Base-by-base conservation (phyloP, 2,113 vertebrate species). In the Nicator chloris region DNA sequence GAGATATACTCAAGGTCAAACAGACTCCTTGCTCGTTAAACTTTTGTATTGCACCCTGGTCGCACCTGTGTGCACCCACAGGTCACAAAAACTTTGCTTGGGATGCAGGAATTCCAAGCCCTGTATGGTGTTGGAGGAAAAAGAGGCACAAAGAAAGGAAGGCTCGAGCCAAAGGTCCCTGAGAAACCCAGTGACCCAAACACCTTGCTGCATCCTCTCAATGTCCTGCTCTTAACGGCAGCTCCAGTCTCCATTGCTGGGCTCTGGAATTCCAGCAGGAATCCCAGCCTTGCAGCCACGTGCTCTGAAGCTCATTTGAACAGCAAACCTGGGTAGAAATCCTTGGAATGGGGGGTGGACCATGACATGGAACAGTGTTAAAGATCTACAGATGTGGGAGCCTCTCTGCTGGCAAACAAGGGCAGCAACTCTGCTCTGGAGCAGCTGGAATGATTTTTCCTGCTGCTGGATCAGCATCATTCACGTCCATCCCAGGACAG, bases 1-100 rank as follows among this genome's bases (percentile, higher is more conserved):
- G 40, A 20, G 19, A 49, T 93, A 86, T 11, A 23, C 3, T 88
- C 90, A 96, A 96, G 92, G 92, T 95, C 90, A 85, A 68, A 59
- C 10, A n/a, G 7, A 22, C 0, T 68, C 11, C 9, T 75, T 42
- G 39, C 22, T 44, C 8, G 0, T 51, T 54, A 31, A 80, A 50
- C 4, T 14, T 60, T 39, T 45, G 2, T 3, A 7, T 15, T 15
- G 8, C 13, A 31, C 3, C 0, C 19, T 47, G 30, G 5, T 16
- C 53, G 17, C 13, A 17, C 4, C 35, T 30, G 20, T 26, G 70
- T 14, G 27, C 42, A 28, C 15, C 4, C 30, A 50, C 8, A n/a
- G 33, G 54, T 23, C 84, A 42, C 40, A 44, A 30, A 87, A 39
- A 3, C 4, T 61, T 26, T 2, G 0, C 12, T 27, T 35, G 14